A percentile compares a stretch with the other conserved stretches of the same genome.
Evolutionary conservation across 2,888 invertebrate species (phyloP).

Genomic region (Drosophila suboccidentalis): DNA sequence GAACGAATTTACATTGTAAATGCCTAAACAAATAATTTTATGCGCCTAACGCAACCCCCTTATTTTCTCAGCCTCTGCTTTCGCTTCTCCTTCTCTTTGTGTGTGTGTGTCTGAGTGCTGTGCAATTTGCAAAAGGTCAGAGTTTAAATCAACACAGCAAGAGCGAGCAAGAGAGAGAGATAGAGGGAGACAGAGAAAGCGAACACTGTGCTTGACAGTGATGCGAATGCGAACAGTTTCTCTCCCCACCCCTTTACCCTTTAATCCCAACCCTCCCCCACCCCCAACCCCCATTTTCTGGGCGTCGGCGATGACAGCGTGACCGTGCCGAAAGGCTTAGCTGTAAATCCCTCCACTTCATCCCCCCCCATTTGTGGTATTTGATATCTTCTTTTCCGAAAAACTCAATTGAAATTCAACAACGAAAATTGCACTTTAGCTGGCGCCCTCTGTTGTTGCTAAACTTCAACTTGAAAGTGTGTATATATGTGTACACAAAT

Average conservation of each 20-base stretch:
- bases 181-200: constrained; percentile 13
- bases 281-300: not conserved
- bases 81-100: not conserved
- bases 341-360: not conserved
- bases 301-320: constrained; percentile 41
- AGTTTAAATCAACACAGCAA: constrained; percentile 62
- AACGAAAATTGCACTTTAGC: constrained; percentile 32
- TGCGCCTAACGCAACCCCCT: constrained; percentile 25
- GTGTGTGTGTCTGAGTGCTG: constrained; percentile 40
- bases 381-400: constrained; percentile 18
- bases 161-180: not conserved
- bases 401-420: constrained; percentile 38
- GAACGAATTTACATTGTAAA: constrained; percentile 79
- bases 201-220: constrained; percentile 46
- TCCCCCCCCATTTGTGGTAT: constrained; percentile 7
- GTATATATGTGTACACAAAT: not conserved
- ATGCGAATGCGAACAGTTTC: constrained; percentile 21
- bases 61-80: not conserved
- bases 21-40: constrained; percentile 75
- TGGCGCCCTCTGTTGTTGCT: constrained; percentile 31
- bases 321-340: constrained; percentile 43
- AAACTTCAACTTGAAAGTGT: not conserved
- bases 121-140: constrained; percentile 68
- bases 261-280: too few species aligned
- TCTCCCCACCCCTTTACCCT: not conserved